Evolutionary conservation across 2,888 invertebrate genomes (phyloP), one percentile per base, ranked within the genome.

Genomic region (Leptopterna dolabrata): DNA sequence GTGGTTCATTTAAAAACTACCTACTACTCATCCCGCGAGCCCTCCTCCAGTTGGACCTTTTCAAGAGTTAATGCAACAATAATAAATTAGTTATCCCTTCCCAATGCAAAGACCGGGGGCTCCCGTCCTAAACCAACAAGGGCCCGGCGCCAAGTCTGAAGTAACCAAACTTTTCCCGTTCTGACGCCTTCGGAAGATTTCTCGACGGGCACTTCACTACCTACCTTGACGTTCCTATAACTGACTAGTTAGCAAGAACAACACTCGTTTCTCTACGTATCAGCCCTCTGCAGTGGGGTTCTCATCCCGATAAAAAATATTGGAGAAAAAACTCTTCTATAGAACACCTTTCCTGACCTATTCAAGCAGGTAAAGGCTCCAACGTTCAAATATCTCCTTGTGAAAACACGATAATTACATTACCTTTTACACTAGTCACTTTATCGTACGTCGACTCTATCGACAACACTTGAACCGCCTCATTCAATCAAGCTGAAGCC

Each of bases 1-100:
- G 63, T 45, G 78, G 80, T 87, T 87, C 80, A 63, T 87, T 80
- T 80, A 87, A 78, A 63, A 87, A 78, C 86, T 80, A 87, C 80
- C 86, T 86, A 41, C 76, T 78, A 41, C 78, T 85, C 70, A 85
- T 41, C 36, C 36, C 36, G 36, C 36, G 36, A 36, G 36, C 47
- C 27, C 47, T 14, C 47, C 29, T 29, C 80, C 87, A 71, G 30
- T 24, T 63, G 87, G 70, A 78, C 51, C 63, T 55, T 78, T 55
- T 86, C 86, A 86, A 51, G 41, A 63, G 86, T 78, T 86, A 86
- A 78, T 78, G 78, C 78, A 24, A 78, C 78, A 78, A 78, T 78
- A 78, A 78, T 78, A 78, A 78, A 78, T 78, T 78, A 78, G 78
- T 78, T 78, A 78, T 78, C 45, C 78, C 78, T 71, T 45, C 78